These are phyloP conservation scores for Diglossa brunneiventris DNA, from an alignment of 2,113 vertebrate genomes.

Conservation along the genomic window DNA sequence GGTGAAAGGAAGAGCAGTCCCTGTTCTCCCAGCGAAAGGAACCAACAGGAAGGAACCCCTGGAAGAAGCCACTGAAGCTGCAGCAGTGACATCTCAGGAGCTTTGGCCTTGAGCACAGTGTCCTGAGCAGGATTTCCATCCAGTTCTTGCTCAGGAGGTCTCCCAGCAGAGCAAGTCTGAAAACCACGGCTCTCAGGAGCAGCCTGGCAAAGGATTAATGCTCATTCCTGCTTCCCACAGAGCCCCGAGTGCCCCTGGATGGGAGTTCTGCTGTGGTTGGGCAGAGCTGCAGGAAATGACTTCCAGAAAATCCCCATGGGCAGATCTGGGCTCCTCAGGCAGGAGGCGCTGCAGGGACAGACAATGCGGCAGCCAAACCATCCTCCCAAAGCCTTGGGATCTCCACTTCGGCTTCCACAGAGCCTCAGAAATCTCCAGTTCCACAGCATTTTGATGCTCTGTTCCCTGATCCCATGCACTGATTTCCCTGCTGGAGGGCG, in stretches of 20 bases:
- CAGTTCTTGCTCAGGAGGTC: background rate
- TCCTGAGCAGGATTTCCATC: background rate
- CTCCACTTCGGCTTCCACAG: background rate
- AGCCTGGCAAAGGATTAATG: background rate
- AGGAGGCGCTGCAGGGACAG: background rate
- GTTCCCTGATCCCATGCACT: too few relatives aligned
- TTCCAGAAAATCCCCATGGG: background rate
- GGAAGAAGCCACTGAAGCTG: background rate
- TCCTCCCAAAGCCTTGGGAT: background rate
- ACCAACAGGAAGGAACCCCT: background rate
- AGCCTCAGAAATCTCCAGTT: background rate
- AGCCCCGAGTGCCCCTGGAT: fast-evolving
- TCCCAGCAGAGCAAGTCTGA: background rate
- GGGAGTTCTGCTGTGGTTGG: background rate
- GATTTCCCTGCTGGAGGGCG: background rate
- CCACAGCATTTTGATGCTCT: background rate
- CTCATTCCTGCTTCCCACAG: background rate
- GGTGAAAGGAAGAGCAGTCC: background rate
- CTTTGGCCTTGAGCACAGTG: background rate
- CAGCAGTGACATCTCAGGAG: fast-evolving
- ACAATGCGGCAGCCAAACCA: background rate
- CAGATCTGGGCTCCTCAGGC: background rate
- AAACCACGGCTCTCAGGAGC: fast-evolving
- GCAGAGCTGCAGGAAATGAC: background rate
- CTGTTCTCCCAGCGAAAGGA: background rate